phyloP scores from a whole-genome alignment of 2,113 vertebrate species.

The Chinchilla lanigera region DNA sequence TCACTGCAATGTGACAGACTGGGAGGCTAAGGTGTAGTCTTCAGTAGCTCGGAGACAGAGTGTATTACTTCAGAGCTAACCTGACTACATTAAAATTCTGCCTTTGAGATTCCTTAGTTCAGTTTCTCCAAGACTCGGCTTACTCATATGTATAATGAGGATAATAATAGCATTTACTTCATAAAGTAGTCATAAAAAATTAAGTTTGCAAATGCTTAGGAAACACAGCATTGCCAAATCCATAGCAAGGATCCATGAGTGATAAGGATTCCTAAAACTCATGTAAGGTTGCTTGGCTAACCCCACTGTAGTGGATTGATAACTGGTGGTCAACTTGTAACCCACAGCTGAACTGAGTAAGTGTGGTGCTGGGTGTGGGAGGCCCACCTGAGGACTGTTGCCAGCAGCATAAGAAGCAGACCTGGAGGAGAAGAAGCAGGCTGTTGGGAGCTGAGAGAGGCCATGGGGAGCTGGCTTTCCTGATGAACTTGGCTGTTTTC shows the following conservation, averaged over 20 bases:
- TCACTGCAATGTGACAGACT: background rate
- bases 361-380: too few species aligned
- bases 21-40: background rate
- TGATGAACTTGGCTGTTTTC: too few species aligned
- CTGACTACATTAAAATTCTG: constrained; percentile 28
- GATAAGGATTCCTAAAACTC: background rate
- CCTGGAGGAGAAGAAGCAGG: too few species aligned
- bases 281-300: background rate
- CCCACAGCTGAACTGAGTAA: too few species aligned
- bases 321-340: too few species aligned
- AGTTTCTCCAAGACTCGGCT: constrained; percentile 18
- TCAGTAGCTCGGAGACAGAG: background rate
- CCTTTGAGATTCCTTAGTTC: constrained; percentile 47
- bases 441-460: too few species aligned
- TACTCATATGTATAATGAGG: constrained; percentile 24
- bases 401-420: too few species aligned
- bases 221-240: background rate
- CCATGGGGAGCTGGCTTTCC: too few species aligned
- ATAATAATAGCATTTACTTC: constrained; percentile 21
- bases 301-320: too few species aligned
- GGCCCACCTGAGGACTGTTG: too few species aligned
- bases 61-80: background rate
- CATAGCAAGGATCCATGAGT: background rate
- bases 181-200: background rate
- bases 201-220: background rate